Conservation (phyloP, 2,888 invertebrate species). For the Euzophera pinguis region DNA sequence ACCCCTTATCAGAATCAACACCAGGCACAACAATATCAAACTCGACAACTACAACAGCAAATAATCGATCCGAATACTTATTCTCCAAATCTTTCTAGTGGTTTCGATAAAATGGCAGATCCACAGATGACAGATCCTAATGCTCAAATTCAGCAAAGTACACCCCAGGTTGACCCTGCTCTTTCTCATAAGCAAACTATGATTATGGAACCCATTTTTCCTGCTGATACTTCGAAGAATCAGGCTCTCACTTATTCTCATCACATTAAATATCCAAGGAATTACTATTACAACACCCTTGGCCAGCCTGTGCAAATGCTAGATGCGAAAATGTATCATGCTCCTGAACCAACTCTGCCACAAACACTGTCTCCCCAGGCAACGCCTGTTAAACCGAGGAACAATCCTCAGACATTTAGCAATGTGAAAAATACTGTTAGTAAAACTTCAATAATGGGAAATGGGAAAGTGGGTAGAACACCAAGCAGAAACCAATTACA, state of each 20-base stretch:
- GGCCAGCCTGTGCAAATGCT: conserved; percentile 62
- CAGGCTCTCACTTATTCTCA: conserved; percentile 15
- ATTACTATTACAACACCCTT: conserved; percentile 55
- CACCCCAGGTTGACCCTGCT: conserved; percentile 17
- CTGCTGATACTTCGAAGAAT: conserved; percentile 45
- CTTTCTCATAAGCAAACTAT: conserved; percentile 15
- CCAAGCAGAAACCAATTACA: conserved; percentile 61
- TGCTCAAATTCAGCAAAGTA: conserved; percentile 16
- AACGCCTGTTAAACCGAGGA: conserved; percentile 24
- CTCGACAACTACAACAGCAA: conserved; percentile 22
- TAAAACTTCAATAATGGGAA: conserved; percentile 57
- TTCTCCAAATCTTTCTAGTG: conserved; percentile 24
- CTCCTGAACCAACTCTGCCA: conserved; percentile 37
- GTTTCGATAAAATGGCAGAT: conserved; percentile 23
- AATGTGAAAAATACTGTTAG: conserved; percentile 60
- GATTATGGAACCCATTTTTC: conserved; percentile 53
- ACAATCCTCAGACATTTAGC: conserved; percentile 32
- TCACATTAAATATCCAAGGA: conserved; percentile 26
- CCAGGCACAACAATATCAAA: conserved; percentile 26
- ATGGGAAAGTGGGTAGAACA: conserved; percentile 37
- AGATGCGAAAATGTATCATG: conserved; percentile 42
- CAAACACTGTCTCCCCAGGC: conserved; percentile 59
- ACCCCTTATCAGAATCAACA: conserved; percentile 27
- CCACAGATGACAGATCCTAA: conserved; percentile 20
- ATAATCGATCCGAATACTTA: conserved; percentile 29